Base-by-base conservation (phyloP, 2,113 vertebrate genomes). In the Macrotus californicus region DNA sequence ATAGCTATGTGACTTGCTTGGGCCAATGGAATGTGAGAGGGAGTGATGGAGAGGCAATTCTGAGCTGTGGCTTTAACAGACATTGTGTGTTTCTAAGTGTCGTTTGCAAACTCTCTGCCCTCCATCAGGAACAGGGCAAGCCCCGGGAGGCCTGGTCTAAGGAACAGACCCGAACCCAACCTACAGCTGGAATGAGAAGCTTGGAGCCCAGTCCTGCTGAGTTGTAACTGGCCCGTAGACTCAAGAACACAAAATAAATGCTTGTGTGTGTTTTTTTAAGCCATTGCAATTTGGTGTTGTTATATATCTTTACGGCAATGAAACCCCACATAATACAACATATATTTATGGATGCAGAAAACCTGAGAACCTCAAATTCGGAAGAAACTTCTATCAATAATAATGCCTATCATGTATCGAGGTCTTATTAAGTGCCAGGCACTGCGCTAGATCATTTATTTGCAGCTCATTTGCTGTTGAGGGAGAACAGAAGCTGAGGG, bases 271-370 rank as follows among this genome's bases (percentile, higher is more conserved):
- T 26, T 77, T 77, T 36, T 3, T 16, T 36, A 21, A 67, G 46
- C 43, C 50, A 0, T 12, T 41, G 14, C 19, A 39, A 7, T 31
- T n/a, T 48, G 61, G 66, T 22, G 21, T 34, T 56, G 67, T 29
- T 13, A 6, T 2, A 14, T 18, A 11, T 16, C 34, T 76, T 70
- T 50, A 5, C 9, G 4, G 14, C n/a, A 48, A 50, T 26, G 34
- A 46, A 87, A 36, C 19, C 29, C 31, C 34, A n/a, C 41, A 59
- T 76, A 2, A 11, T 46, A 11, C 15, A 70, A 76, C 18, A 11
- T 16, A 0, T 2, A 2, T 26, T 70, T 56, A 50, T 0, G 0
- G 13, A 46, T 1, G 21, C 9, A 36, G 50, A 54, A n/a, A 34
- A 3, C 41, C 34, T 39, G 43, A 18, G 54, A 5, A 29, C 26